Base-by-base conservation (phyloP, 2,113 vertebrate species). In the Podiceps cristatus region DNA sequence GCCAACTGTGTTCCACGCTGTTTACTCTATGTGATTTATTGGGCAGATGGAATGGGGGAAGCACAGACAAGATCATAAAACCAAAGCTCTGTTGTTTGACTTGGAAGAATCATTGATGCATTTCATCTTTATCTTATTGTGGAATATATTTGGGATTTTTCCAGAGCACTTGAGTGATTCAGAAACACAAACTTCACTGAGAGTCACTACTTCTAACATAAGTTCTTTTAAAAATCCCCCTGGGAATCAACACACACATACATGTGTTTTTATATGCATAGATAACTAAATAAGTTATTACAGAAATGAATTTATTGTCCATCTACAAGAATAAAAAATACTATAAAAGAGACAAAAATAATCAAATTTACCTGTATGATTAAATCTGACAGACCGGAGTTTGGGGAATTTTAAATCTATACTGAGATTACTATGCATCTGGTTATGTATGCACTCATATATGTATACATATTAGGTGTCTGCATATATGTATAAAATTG, bases 41-140 rank as follows among this genome's bases (percentile, higher is more conserved):
- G 56, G 75, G 60, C 96, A 97, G 96, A 96, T 96, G 93, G 91
- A 84, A 81, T 96, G 88, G 94, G 91, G 89, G 93, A 96, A 94
- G 95, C 75, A 88, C 63, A 92, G 86, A 73, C 74, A 90, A 83
- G 89, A 93, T 94, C 76, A 94, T 74, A 93, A 89, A 88, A 29
- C 42, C 47, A 10, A 84, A 93, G 80, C 93, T 96, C 68, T 92
- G 50, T 90, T 93, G 56, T 92, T 97, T 95, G 86, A 84, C 29
- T 93, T 87, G 76, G 64, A 80, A 90, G 55, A 91, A 93, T 86
- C 89, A 87, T 95, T 96, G 89, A 95, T 96, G 83, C 18, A 42
- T 94, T 95, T 93, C 11, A 33, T 86, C 68, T 88, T 91, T 84
- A 67, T 89, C 45, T 91, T 59, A 35, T 31, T 92, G 55, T 84